Evolutionary conservation across 2,797 vertebrate species (phyloP).

Genomic region (Diplodus sargus): DNA sequence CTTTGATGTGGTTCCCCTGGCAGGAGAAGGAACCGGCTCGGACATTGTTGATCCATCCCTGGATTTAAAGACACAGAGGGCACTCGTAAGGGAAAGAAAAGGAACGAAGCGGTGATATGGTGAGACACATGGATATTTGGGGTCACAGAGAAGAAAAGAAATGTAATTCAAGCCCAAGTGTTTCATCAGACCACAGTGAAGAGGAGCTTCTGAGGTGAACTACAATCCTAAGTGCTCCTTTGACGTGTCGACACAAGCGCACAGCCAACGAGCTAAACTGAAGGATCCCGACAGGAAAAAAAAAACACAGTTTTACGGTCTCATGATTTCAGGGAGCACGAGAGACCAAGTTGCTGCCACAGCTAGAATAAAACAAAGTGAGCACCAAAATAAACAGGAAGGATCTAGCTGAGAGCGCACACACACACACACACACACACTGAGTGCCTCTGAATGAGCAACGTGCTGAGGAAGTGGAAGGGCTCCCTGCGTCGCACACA

Average conservation of each 20-base stretch:
- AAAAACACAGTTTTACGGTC: constrained; percentile 6
- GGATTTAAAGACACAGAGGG: constrained; percentile 34
- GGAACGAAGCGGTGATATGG: neutral
- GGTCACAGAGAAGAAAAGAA: neutral
- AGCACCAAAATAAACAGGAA: constrained; percentile 73
- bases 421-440: neutral
- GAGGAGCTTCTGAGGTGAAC: neutral
- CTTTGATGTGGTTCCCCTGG: constrained; percentile 91
- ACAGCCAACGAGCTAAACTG: neutral
- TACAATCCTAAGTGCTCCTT: constrained; percentile 27
- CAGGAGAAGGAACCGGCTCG: constrained; percentile 82
- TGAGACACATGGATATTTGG: neutral
- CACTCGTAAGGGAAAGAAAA: neutral
- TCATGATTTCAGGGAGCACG: constrained; percentile 5
- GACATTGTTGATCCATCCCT: constrained; percentile 92
- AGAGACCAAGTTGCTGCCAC: constrained; percentile 6
- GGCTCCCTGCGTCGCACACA: constrained; percentile 57
- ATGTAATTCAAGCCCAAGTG: neutral
- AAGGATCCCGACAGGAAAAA: neutral
- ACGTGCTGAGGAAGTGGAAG: constrained; percentile 77
- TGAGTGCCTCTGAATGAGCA: constrained; percentile 41
- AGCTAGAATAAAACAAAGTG: constrained; percentile 8
- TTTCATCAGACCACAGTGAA: neutral
- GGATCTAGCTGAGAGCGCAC: constrained; percentile 55
- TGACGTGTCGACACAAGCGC: constrained; percentile 37